Base-by-base conservation (phyloP, 2,888 invertebrate genomes). In the Troides helena region DNA sequence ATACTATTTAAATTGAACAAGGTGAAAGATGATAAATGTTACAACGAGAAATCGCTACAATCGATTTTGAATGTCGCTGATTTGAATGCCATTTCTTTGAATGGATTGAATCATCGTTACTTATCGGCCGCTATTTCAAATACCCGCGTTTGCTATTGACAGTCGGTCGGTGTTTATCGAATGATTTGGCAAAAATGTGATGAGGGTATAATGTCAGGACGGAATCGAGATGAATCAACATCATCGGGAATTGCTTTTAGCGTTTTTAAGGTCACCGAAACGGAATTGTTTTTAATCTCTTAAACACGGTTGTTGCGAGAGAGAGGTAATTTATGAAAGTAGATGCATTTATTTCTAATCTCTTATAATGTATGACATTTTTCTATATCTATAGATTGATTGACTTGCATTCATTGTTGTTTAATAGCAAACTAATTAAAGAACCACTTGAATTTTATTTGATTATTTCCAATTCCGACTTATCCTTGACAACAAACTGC, bases 191-290 rank as follows among this genome's bases (percentile, higher is more conserved):
- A 69, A 68, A 71, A 70, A 69, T 65, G 25, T 25, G 12, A 56
- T 21, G 43, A 43, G 30, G 65, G 75, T 76, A 73, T 74, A 74
- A 77, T 75, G 63, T 64, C 67, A 68, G 73, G 76, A 74, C 74
- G 36, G 18, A n/a, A 53, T n/a, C 7, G n/a, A 53, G n/a, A n/a
- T 6, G 53, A 53, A 53, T n/a, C 18, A n/a, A 53, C 18, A 2
- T 8, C 14, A 10, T 10, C 8, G 7, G 46, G 46, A 53, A 53
- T 53, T 53, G n/a, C 53, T 18, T n/a, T n/a, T 53, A 53, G 8
- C 53, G n/a, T 7, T 53, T 53, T n/a, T 53, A n/a, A 53, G n/a
- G 53, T 53, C n/a, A 4, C n/a, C 7, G 18, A n/a, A 53, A 18
- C n/a, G 8, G 53, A n/a, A 7, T 18, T n/a, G 30, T n/a, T 53